A percentile compares a stretch with the other conserved stretches of the same genome.
These are phyloP conservation scores for Brachionus paranguensis DNA, from an alignment of 1,140 invertebrate species.

Conservation along the genomic window DNA sequence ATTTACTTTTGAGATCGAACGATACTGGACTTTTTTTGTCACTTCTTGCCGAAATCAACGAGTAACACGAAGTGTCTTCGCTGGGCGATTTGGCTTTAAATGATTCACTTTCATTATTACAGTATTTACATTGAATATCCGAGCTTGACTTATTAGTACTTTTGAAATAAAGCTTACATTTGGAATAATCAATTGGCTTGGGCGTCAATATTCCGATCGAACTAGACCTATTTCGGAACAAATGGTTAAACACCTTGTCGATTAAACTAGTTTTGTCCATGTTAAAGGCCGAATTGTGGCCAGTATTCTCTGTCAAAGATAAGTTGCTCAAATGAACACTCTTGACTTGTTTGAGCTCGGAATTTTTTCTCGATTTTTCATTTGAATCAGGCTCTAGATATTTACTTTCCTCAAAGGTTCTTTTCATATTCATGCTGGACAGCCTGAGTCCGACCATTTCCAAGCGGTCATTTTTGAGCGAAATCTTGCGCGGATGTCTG, in stretches of 20 bases:
- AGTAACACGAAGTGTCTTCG: not conserved
- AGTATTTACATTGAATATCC: not conserved
- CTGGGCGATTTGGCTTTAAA: not conserved
- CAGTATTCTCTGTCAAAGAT: not conserved
- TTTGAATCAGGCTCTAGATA: not conserved
- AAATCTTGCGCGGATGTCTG: not conserved
- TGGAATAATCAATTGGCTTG: conserved; percentile 2
- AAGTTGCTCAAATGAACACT: not conserved
- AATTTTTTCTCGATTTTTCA: not conserved
- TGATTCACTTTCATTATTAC: not conserved
- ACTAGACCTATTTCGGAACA: not conserved
- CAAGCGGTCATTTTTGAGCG: not conserved
- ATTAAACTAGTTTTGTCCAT: not conserved
- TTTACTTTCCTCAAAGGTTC: not conserved
- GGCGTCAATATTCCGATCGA: not conserved
- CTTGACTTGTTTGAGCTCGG: not conserved
- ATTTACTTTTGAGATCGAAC: not conserved
- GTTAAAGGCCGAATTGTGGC: not conserved
- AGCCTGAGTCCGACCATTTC: not conserved
- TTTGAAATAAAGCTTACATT: conserved; percentile 13
- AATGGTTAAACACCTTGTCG: not conserved
- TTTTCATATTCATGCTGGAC: not conserved
- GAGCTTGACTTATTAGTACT: not conserved
- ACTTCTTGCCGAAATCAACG: not conserved
- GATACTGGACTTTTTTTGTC: not conserved